A percentile compares a stretch with the other conserved stretches of the same genome.
phyloP scores from a whole-genome alignment of 2,888 invertebrate genomes.

The Acleris literana region DNA sequence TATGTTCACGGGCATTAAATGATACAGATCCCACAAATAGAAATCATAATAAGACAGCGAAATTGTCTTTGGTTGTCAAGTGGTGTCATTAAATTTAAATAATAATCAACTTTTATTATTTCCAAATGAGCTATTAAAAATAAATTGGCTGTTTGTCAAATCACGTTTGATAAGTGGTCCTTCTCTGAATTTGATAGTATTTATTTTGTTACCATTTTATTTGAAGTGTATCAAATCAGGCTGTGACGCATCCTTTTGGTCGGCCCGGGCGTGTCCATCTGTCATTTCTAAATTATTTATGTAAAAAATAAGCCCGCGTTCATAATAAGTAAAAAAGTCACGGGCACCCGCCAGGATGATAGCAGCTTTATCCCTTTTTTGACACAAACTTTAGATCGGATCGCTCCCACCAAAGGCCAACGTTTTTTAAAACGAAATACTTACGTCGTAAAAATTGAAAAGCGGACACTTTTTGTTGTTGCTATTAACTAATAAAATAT shows the following conservation, averaged over 20 bases:
- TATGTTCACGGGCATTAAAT: slow-evolving; percentile 6
- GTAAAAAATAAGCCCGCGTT: slow-evolving; percentile 54
- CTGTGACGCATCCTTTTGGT: slow-evolving; percentile 59
- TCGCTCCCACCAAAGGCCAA: slow-evolving; percentile 64
- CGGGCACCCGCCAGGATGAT: slow-evolving; percentile 71
- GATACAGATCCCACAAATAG: slow-evolving; percentile 6
- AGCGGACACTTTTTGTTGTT: slow-evolving; percentile 69
- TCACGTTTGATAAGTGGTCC: slow-evolving; percentile 25
- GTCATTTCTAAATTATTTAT: slow-evolving; percentile 74
- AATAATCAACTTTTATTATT: slow-evolving; percentile 20
- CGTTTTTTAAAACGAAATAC: slow-evolving; percentile 67
- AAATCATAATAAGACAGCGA: background rate
- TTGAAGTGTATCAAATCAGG: slow-evolving; percentile 8
- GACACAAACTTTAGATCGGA: slow-evolving; percentile 78
- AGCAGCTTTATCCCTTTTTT: slow-evolving; percentile 75
- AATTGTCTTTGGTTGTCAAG: slow-evolving; percentile 12
- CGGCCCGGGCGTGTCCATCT: slow-evolving; percentile 69
- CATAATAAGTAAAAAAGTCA: slow-evolving; percentile 54
- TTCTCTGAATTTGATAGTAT: slow-evolving; percentile 12
- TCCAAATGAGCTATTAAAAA: slow-evolving; percentile 18
- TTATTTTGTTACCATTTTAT: slow-evolving; percentile 25
- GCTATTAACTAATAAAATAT: slow-evolving; percentile 72
- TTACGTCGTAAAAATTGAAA: slow-evolving; percentile 74
- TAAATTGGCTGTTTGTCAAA: slow-evolving; percentile 20
- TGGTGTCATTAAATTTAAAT: slow-evolving; percentile 17